Evolutionary conservation across 2,888 invertebrate genomes (phyloP), one percentile per base, ranked within the genome.

Genomic region (Drosophila merina): DNA sequence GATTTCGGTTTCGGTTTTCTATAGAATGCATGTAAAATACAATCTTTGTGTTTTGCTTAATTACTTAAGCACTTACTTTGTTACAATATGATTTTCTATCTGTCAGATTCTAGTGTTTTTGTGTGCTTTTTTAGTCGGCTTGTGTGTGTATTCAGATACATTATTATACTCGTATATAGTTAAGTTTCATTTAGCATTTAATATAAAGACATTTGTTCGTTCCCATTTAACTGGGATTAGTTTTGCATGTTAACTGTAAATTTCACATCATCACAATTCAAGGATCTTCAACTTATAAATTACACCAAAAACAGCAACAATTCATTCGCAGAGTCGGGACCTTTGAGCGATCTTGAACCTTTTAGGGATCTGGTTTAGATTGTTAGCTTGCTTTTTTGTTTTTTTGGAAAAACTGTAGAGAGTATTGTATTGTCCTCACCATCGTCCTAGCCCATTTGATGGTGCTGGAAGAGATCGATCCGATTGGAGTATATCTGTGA

Each of bases 191-290:
- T 52, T 66, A 66, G 63, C 67, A 33, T 57, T 72, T 82, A 87
- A 88, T 86, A 86, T 87, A 84, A 88, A 85, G 86, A 88, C 80
- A 79, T 84, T 86, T 83, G 88, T 87, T 81, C 82, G 86, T 79
- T 87, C 89, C 91, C 91, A 91, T 91, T 89, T 86, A 91, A 90
- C 91, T 91, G 91, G 91, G 90, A 89, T 86, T 89, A 88, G 89
- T 88, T 72, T 89, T 82, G 89, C 85, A 87, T 82, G 91, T 91
- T 91, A 91, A 91, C 91, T 91, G 90, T 91, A 90, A 90, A 91
- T 91, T 91, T 90, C 91, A 91, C 91, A 91, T 91, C 91, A 91
- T 91, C 91, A 91, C 91, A 91, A 90, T 90, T 91, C 86, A 79
- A 86, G 88, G 75, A 79, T 86, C 73, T 73, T 72, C 82, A 87